phyloP scores from a whole-genome alignment of 92 coral and sea anemone genomes.

The Parazoanthus darwini region DNA sequence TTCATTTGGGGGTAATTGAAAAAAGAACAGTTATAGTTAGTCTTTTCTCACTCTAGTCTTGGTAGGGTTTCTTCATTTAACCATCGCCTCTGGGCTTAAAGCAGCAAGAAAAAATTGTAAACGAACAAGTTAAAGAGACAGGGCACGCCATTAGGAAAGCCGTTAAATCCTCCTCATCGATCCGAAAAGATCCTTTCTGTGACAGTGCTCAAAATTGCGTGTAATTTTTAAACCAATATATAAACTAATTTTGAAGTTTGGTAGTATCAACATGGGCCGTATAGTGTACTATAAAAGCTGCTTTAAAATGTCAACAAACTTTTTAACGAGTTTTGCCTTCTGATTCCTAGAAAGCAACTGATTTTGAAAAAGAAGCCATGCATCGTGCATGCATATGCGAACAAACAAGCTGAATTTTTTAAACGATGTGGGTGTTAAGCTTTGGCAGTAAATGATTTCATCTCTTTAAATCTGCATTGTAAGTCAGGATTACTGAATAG shows the following conservation, averaged over 20 bases:
- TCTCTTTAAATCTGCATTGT: background rate
- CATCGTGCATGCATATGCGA: background rate
- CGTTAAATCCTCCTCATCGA: background rate
- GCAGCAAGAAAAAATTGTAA: background rate
- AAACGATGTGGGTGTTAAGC: background rate
- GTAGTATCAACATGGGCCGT: background rate
- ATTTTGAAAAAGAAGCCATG: background rate
- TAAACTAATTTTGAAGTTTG: slow-evolving; percentile 4
- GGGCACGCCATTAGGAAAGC: background rate
- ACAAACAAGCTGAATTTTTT: background rate
- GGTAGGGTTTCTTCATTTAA: background rate
- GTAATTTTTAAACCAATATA: slow-evolving; percentile 1
- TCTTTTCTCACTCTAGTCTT: background rate
- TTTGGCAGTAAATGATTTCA: background rate
- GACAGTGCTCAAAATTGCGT: background rate
- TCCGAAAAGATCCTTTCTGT: background rate
- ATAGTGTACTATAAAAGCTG: background rate
- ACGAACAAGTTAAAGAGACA: background rate
- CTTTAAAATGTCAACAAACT: background rate
- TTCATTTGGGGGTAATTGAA: background rate
- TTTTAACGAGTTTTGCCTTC: background rate
- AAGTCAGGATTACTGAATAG: background rate
- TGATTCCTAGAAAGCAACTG: background rate
- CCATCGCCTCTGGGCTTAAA: slow-evolving; percentile 14
- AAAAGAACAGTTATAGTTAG: background rate